Percentiles rank a stretch among this genome's conserved stretches.
These are phyloP conservation scores for Cataglyphis hispanica DNA, from an alignment of 1,140 invertebrate species.

Conservation along the genomic window DNA sequence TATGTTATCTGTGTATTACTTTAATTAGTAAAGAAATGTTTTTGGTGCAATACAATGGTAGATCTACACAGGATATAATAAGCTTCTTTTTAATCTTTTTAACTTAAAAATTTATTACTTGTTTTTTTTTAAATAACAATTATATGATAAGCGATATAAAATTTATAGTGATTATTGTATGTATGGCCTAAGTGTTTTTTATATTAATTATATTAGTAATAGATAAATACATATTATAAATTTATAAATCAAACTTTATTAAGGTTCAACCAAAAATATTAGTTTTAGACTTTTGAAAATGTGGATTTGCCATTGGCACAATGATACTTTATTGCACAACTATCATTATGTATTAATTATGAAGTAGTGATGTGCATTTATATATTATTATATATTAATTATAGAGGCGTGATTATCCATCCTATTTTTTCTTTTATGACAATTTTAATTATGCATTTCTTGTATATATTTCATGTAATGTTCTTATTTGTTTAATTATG, in stretches of 20 bases:
- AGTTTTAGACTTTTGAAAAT: not conserved
- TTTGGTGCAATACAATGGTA: not conserved
- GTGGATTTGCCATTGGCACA: not conserved
- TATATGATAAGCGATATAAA: conserved; percentile 8
- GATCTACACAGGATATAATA: not conserved
- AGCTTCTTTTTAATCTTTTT: not conserved
- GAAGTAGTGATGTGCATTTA: not conserved
- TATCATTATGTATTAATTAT: not conserved
- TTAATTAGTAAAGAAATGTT: conserved; percentile 18
- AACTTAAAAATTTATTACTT: not conserved
- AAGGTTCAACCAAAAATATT: not conserved
- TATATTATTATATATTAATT: not conserved
- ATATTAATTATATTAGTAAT: conserved; percentile 6
- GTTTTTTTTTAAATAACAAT: not conserved
- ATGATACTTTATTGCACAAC: not conserved
- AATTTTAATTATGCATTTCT: conserved; percentile 16
- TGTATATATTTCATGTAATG: conserved; percentile 29
- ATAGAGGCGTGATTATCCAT: not conserved
- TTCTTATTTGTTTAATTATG: not conserved
- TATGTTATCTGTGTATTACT: not conserved
- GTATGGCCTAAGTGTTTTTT: not conserved
- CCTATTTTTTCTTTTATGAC: not conserved
- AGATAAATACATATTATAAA: not conserved
- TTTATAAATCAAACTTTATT: not conserved
- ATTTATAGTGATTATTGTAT: not conserved